These are phyloP conservation scores for Halocynthia aurantium DNA, from an alignment of 23 tunicate species.

Conservation along the genomic window DNA sequence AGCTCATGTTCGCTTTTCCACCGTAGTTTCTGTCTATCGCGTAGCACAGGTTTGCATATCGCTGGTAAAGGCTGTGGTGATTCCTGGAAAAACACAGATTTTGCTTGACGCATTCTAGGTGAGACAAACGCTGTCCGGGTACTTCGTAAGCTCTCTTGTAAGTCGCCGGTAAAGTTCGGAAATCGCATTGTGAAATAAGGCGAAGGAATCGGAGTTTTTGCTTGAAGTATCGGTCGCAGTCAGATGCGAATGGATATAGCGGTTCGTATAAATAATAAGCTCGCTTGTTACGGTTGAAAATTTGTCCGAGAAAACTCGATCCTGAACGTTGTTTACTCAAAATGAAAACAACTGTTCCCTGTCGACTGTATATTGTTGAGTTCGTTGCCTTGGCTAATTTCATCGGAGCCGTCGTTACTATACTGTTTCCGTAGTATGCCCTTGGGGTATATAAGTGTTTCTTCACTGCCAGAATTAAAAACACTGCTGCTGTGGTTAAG, in stretches of 20 bases:
- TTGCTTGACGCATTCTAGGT: not conserved
- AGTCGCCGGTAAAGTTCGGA: not conserved
- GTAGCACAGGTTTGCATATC: not conserved
- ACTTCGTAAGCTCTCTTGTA: not conserved
- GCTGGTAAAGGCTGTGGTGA: not conserved
- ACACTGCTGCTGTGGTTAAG: too few relatives aligned
- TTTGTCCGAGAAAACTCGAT: not conserved
- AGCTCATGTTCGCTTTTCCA: not conserved
- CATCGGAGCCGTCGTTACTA: too few relatives aligned
- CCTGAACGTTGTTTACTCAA: not conserved
- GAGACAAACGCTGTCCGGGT: not conserved
- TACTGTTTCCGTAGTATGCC: too few relatives aligned
- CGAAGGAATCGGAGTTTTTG: not conserved
- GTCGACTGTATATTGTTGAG: not conserved
- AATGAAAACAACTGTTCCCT: constrained; percentile 1
- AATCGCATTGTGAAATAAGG: constrained; percentile 2
- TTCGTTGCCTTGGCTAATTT: too few relatives aligned
- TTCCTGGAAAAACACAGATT: not conserved
- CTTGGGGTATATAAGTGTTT: too few relatives aligned
- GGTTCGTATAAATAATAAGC: constrained; percentile 7
- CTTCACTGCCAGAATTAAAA: too few relatives aligned
- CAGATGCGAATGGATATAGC: not conserved
- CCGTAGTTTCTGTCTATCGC: not conserved
- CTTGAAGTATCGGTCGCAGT: not conserved
- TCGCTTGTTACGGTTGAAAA: not conserved